Evolutionary conservation across 2,113 vertebrate genomes (phyloP), one percentile per base, ranked within the genome.

Genomic region (Eulemur rufifrons): DNA sequence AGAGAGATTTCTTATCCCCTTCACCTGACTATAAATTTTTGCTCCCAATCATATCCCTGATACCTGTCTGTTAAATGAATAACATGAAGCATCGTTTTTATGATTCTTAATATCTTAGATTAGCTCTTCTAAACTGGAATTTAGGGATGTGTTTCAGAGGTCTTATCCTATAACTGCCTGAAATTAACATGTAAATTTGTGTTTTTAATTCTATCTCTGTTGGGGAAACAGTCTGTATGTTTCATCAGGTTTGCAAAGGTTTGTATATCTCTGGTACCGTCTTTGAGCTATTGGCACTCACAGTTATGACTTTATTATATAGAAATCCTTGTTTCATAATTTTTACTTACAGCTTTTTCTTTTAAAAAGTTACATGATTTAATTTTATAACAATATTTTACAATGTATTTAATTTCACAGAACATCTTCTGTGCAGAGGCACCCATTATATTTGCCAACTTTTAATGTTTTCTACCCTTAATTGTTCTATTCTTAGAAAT

Each of bases 1-100:
- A 61, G 47, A 78, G 27, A 90, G 56, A 86, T 91, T 94, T 80
- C 23, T 59, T 94, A 66, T 34, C 25, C 29, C 52, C 3, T 80
- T 34, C 10, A 27, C 29, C 29, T 74, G 20, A 29, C 37, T 78
- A 6, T 56, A 85, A 61, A 11, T 32, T 94, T 77, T 86, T 71
- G 18, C 27, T 50, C 52, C 34, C 1, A 17, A 27, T 94, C 8
- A 34, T 96, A 59, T 76, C 34, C 18, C 47, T 20, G 81, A 14
- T 90, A 52, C 37, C 0, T 63, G 25, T 84, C 45, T 87, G 9
- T 87, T 86, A 13, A 97, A 18, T 89, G 37, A 85, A 42, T 64
- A 96, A 85, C 18, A 80, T 37, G 37, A 80, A 47, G 27, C 73
- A 45, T 95, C 73, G 25, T 95, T 93, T 96, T 96, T 82, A 34